These are phyloP conservation scores for Crepidodera aurea DNA, from an alignment of 2,888 invertebrate species.

Conservation along the genomic window DNA sequence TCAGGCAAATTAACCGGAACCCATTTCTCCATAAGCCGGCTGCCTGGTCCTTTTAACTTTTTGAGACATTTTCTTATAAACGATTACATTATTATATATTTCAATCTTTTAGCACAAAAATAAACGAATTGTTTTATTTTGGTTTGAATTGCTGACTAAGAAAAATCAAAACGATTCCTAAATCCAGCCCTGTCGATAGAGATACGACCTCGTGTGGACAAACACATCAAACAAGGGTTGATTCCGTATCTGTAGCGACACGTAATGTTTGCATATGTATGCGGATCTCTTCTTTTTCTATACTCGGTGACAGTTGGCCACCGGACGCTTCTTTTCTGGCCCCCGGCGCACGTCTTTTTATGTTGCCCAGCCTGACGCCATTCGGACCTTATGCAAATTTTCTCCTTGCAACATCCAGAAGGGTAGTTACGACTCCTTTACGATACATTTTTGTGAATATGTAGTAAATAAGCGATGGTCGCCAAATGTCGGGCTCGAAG, in stretches of 20 bases:
- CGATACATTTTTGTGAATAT: neutral
- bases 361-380: constrained; percentile 60
- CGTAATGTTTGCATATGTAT: constrained; percentile 54
- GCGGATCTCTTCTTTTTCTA: constrained; percentile 45
- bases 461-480: neutral
- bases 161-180: too few relatives aligned
- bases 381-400: constrained; percentile 57
- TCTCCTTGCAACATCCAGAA: constrained; percentile 28
- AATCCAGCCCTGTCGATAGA: constrained; percentile 29
- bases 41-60: too few relatives aligned
- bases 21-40: too few relatives aligned
- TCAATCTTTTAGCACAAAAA: too few relatives aligned
- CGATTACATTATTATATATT: too few relatives aligned
- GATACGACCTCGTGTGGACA: constrained; percentile 12
- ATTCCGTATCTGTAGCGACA: constrained; percentile 39
- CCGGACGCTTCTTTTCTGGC: constrained; percentile 48
- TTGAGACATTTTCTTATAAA: too few relatives aligned
- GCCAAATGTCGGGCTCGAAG: neutral
- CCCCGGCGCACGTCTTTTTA: constrained; percentile 55
- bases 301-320: constrained; percentile 58
- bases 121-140: too few relatives aligned
- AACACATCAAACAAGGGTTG: constrained; percentile 32
- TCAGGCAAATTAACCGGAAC: too few relatives aligned
- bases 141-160: too few relatives aligned
- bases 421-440: neutral